phyloP scores from a whole-genome alignment of 2,113 vertebrate species.

The Chiloscyllium plagiosum region DNA sequence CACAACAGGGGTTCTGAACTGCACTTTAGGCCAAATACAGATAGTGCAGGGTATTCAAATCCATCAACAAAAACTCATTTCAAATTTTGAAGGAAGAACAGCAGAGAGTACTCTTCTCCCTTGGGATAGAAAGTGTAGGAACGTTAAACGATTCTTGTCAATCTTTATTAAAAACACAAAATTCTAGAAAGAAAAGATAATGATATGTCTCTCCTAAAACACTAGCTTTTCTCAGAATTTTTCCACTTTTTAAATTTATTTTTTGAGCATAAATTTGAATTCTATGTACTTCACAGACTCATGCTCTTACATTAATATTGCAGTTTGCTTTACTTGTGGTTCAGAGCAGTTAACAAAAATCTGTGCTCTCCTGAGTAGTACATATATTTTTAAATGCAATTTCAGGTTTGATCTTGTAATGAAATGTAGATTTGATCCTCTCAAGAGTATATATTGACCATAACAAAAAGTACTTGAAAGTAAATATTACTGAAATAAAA shows the following conservation, averaged over 20 bases:
- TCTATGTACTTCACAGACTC: too few relatives aligned
- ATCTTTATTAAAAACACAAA: background rate
- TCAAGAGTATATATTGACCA: too few relatives aligned
- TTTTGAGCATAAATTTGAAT: background rate
- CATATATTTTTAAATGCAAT: background rate
- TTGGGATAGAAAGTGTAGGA: background rate
- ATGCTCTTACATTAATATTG: background rate
- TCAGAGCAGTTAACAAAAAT: background rate
- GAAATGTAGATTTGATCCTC: background rate
- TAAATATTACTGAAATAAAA: background rate
- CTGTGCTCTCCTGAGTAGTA: background rate
- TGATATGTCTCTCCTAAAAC: background rate
- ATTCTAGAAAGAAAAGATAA: background rate
- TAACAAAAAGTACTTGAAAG: background rate
- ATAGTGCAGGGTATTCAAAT: background rate
- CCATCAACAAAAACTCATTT: background rate
- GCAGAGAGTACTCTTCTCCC: background rate
- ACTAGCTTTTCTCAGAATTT: background rate
- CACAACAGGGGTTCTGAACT: background rate
- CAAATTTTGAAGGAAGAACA: background rate
- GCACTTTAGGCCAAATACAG: background rate
- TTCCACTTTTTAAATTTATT: background rate
- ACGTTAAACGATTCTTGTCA: background rate
- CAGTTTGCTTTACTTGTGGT: background rate
- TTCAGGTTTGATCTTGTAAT: background rate